Percentiles rank a stretch among this genome's conserved stretches.
Evolutionary conservation across 2,888 invertebrate genomes (phyloP).

Genomic region (Ormia ochracea): DNA sequence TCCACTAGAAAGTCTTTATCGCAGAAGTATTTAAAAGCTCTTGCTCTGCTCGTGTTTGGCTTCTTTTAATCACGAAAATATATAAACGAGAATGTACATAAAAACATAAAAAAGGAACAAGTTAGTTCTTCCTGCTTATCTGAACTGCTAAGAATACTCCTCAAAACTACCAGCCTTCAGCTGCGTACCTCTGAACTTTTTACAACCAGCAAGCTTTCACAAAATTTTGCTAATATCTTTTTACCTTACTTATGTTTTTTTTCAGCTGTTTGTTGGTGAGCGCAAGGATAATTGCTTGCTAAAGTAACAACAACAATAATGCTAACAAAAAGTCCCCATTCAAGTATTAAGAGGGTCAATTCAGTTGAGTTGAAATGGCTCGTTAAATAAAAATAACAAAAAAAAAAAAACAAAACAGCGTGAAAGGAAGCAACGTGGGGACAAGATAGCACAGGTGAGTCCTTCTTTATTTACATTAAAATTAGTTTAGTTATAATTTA

Average conservation of each 20-base stretch:
- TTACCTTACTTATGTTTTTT: background rate
- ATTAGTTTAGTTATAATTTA: conserved; percentile 54
- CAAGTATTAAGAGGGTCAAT: conserved; percentile 50
- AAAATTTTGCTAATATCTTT: conserved; percentile 32
- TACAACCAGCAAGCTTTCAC: background rate
- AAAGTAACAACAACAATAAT: background rate
- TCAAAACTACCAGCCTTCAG: background rate
- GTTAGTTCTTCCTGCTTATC: too few species aligned
- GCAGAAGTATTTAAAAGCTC: too few species aligned
- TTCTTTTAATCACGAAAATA: too few species aligned
- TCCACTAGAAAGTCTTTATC: too few species aligned
- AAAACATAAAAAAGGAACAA: too few species aligned
- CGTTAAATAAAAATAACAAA: conserved; percentile 30
- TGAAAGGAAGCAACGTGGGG: background rate
- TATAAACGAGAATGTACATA: too few species aligned
- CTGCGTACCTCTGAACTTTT: background rate
- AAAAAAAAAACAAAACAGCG: conserved; percentile 29
- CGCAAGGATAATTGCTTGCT: conserved; percentile 15
- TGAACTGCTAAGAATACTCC: too few species aligned
- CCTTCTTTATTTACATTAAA: background rate
- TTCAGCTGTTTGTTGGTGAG: background rate
- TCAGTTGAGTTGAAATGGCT: conserved; percentile 52
- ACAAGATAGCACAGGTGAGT: background rate
- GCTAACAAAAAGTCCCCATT: background rate
- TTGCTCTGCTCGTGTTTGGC: too few species aligned